These are phyloP conservation scores for Aurelia aurita complex sp. Pacific DNA, from an alignment of 30 jellyfish, hydroid and myxozoan genomes.

Conservation along the genomic window DNA sequence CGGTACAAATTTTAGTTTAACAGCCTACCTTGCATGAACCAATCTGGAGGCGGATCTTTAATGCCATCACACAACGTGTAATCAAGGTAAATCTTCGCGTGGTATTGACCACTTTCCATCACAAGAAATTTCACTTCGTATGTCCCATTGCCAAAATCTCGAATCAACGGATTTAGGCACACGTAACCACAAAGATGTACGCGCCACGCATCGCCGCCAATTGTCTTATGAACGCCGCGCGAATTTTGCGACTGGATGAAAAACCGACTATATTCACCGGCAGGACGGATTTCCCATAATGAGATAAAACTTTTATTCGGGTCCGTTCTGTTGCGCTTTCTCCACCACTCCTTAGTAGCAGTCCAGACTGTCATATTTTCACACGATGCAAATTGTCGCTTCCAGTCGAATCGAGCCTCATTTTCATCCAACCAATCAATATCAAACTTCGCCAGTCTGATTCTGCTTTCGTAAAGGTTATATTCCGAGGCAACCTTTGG, in stretches of 20 bases:
- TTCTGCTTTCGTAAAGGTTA: constrained; percentile 12
- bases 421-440: constrained; percentile 61
- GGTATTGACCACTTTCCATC: constrained; percentile 72
- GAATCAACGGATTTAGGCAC: constrained; percentile 57
- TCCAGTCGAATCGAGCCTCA: constrained; percentile 74
- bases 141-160: constrained; percentile 89
- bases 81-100: constrained; percentile 68
- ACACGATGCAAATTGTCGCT: constrained; percentile 24
- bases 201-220: constrained; percentile 98
- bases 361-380: constrained; percentile 50
- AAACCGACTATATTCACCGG: constrained; percentile 88
- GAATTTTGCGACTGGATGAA: constrained; percentile 84
- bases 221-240: constrained; percentile 43
- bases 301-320: constrained; percentile 68
- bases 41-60: constrained; percentile 92
- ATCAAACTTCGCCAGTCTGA: constrained; percentile 16
- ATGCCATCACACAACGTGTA: constrained; percentile 96
- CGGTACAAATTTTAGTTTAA: neutral
- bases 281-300: constrained; percentile 85
- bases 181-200: constrained; percentile 75
- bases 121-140: constrained; percentile 87
- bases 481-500: constrained; percentile 46
- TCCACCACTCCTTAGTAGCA: constrained; percentile 88
- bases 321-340: constrained; percentile 76
- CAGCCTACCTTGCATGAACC: constrained; percentile 87